phyloP scores from a whole-genome alignment of 2,888 invertebrate species.

The Spisula solida region DNA sequence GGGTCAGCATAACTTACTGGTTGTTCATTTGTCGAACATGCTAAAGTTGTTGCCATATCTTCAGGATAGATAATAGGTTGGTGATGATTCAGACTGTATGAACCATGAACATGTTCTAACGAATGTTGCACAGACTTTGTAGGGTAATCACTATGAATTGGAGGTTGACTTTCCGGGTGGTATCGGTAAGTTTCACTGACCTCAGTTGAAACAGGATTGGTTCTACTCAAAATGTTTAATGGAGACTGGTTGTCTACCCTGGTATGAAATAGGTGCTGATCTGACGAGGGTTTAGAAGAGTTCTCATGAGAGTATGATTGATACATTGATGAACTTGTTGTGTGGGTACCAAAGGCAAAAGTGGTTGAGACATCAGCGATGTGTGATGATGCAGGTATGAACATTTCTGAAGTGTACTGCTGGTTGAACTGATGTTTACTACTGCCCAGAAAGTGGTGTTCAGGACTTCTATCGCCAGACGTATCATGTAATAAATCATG shows the following conservation, averaged over 20 bases:
- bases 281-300: background rate
- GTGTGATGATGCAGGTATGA: slow-evolving; percentile 1
- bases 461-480: background rate
- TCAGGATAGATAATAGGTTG: background rate
- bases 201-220: background rate
- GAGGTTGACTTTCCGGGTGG: background rate
- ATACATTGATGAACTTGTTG: background rate
- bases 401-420: slow-evolving; percentile 11
- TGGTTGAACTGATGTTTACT: background rate
- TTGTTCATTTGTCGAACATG: background rate
- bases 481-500: background rate
- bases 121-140: background rate
- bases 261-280: background rate
- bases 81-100: background rate
- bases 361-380: background rate
- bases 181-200: background rate
- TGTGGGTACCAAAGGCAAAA: background rate
- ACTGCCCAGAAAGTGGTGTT: background rate
- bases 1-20: background rate
- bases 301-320: background rate
- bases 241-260: background rate
- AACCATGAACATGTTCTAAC: background rate
- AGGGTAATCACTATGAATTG: background rate
- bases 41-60: background rate
- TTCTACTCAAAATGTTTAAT: background rate